Base-by-base conservation (phyloP, 2,888 invertebrate species). In the Catonia carolina region DNA sequence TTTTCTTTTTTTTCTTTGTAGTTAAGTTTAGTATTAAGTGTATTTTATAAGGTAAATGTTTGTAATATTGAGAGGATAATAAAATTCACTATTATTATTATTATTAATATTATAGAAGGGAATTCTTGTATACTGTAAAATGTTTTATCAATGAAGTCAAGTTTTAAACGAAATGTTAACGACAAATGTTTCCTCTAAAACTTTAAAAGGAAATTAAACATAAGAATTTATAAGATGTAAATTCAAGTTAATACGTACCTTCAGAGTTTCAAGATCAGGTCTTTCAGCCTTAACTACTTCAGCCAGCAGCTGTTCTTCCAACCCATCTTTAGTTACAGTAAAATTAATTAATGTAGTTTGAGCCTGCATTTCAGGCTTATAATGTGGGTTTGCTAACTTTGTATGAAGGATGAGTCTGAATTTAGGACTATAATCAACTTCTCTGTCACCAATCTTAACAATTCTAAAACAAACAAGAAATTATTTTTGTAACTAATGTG, bases 281-380 rank as follows among this genome's bases (percentile, higher is more conserved):
- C 95, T 78, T 72, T 96, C 96, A 1, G 85, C 85, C 74, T 92
- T 92, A 0, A 96, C 94, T 5, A 96, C 95, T 72, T 92, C 93
- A 6, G 92, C 95, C 22, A 96, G 73, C 12, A 96, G 74, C 70
- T 96, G 96, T 67, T 96, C 95, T 71, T 96, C 96, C 14, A 96
- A 77, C 31, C 92, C 95, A 71, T 95, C 93, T 68, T 84, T 81
- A 0, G 95, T 96, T 2, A 96, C 95, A 1, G 95, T 95, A 68
- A 96, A 96, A 74, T 96, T 95, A 61, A 96, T 94, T 14, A 96
- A 78, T 0, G 95, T 95, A 6, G 93, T 89, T 74, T 96, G 95
- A 0, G 95, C 95, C 73, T 96, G 95, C 83, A 95, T 89, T 75
- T 96, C 95, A 0, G 95, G 95, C 69, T 95, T 92, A 71, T 94